phyloP scores from a whole-genome alignment of 2,888 invertebrate species.

The Colletes collaris region DNA sequence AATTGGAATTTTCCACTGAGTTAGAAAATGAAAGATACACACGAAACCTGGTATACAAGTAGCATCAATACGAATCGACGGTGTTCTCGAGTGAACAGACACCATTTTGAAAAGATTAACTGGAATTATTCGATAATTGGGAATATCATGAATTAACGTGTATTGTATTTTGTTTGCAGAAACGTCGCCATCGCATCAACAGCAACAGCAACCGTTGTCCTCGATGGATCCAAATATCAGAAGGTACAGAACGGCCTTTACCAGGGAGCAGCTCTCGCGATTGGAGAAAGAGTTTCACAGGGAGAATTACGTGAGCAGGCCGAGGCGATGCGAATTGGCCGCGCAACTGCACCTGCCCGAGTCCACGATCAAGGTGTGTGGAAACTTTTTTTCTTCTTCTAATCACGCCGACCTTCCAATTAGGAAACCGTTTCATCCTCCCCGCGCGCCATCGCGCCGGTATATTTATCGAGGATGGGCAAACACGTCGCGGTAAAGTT shows the following conservation, averaged over 20 bases:
- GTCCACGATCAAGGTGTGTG: conserved; percentile 96
- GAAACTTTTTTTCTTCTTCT: not conserved
- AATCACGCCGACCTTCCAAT: conserved; percentile 9
- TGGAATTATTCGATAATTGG: no score
- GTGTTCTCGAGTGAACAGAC: no score
- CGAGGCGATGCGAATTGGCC: conserved; percentile 96
- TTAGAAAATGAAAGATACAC: no score
- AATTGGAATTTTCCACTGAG: no score
- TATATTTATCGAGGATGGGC: conserved; percentile 38
- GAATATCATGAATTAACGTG: no score
- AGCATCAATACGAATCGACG: no score
- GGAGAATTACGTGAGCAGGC: conserved; percentile 98
- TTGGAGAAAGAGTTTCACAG: conserved; percentile 98
- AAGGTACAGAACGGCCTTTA: conserved; percentile 98
- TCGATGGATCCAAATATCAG: conserved; percentile 88
- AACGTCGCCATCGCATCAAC: conserved; percentile 47
- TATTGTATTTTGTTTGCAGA: conserved; percentile 15
- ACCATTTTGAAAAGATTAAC: no score
- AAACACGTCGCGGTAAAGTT: conserved; percentile 44
- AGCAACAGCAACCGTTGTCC: conserved; percentile 55
- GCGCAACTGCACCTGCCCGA: conserved; percentile 96
- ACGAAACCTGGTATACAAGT: no score
- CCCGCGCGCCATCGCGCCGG: not conserved
- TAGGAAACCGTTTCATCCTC: conserved; percentile 8
- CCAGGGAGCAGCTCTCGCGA: conserved; percentile 94